Percentiles rank a stretch among this genome's conserved stretches.
These are phyloP conservation scores for Scaptomyza parva DNA, from an alignment of 2,888 invertebrate genomes.

Conservation along the genomic window DNA sequence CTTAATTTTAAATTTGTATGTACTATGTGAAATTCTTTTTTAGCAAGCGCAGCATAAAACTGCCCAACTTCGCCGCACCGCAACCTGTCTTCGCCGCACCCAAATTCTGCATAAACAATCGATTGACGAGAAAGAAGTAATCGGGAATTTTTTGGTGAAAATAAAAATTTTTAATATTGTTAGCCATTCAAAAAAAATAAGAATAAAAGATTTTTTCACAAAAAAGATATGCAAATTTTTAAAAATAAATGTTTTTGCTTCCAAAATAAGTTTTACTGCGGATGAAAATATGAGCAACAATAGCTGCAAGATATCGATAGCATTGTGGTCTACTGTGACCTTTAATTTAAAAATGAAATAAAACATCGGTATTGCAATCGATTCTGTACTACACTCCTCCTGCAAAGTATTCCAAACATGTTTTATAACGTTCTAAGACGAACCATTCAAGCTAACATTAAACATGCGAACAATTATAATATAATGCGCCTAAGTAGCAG, in stretches of 20 bases:
- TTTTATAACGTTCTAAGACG: slow-evolving; percentile 59
- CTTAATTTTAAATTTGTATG: slow-evolving; percentile 35
- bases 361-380: slow-evolving; percentile 21
- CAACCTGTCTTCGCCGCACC: slow-evolving; percentile 32
- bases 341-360: not conserved
- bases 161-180: not conserved
- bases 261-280: not conserved
- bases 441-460: slow-evolving; percentile 44
- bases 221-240: not conserved
- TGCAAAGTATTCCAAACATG: slow-evolving; percentile 39
- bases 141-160: slow-evolving; percentile 4
- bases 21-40: slow-evolving; percentile 30
- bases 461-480: slow-evolving; percentile 28
- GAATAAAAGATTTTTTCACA: no score
- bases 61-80: slow-evolving; percentile 32
- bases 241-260: no score
- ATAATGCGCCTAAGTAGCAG: slow-evolving; percentile 39
- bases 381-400: slow-evolving; percentile 7
- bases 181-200: no score
- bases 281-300: not conserved
- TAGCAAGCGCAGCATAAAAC: slow-evolving; percentile 46
- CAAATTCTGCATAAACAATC: slow-evolving; percentile 8
- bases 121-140: not conserved
- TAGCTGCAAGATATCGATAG: not conserved
- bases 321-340: not conserved